Percentiles rank a stretch among this genome's conserved stretches.
phyloP scores from a whole-genome alignment of 2,113 vertebrate genomes.

The Melanostigma gelatinosum region DNA sequence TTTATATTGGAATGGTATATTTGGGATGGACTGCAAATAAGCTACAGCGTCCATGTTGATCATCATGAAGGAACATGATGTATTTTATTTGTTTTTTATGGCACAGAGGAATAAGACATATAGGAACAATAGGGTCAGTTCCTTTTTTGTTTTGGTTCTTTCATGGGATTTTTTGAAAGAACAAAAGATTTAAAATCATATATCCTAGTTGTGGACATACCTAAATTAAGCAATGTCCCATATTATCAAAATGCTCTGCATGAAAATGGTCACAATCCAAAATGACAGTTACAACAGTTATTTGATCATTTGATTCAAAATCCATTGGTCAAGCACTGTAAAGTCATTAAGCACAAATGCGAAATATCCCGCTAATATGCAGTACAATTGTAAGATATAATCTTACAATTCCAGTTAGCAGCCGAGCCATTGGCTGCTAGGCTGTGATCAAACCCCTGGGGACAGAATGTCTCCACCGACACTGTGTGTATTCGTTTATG shows the following conservation, averaged over 20 bases:
- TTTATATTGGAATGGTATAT: not conserved
- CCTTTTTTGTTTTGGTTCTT: not conserved
- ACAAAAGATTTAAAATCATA: not conserved
- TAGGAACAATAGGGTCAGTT: not conserved
- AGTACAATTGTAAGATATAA: not conserved
- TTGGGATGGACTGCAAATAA: not conserved
- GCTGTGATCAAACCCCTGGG: conserved; percentile 37
- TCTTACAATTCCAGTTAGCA: conserved; percentile 31
- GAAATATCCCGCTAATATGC: not conserved
- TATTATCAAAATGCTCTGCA: not conserved
- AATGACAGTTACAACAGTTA: not conserved
- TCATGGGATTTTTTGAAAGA: not conserved
- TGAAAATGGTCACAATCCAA: not conserved
- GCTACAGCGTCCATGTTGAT: not conserved
- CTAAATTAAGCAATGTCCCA: too few species aligned
- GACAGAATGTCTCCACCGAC: conserved; percentile 21
- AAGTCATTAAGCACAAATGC: not conserved
- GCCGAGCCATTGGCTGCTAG: conserved; percentile 22
- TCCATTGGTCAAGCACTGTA: not conserved
- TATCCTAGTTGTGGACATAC: not conserved
- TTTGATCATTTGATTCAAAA: not conserved
- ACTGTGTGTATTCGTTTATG: not conserved
- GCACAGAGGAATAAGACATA: not conserved
- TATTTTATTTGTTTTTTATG: not conserved
- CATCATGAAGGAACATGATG: not conserved